phyloP scores from a whole-genome alignment of 1,140 invertebrate species.

The Eurosta solidaginis region DNA sequence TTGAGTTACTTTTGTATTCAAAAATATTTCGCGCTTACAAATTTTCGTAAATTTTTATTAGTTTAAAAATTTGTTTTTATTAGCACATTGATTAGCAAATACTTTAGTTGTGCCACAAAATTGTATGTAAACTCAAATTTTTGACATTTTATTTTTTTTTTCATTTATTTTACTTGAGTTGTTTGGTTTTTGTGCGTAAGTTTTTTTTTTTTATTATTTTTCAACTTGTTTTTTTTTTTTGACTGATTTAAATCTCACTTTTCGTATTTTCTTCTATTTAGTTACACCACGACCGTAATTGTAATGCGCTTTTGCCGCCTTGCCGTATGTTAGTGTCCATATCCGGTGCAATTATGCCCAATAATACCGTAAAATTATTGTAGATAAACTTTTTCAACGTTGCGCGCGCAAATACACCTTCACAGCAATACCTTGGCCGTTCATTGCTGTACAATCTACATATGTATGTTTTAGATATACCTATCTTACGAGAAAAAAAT shows the following conservation, averaged over 20 bases:
- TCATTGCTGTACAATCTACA: no score
- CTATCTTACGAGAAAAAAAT: background rate
- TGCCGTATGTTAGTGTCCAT: background rate
- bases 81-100: no score
- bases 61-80: no score
- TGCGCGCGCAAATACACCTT: constrained; percentile 22
- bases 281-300: background rate
- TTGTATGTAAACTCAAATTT: no score
- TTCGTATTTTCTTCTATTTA: background rate
- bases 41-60: no score
- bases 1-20: no score
- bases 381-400: background rate
- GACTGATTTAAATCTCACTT: background rate
- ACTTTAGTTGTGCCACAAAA: no score
- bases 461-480: background rate
- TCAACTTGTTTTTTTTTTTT: background rate
- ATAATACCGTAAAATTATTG: constrained; percentile 16
- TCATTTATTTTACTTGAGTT: no score
- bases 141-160: no score
- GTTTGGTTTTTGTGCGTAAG: no score
- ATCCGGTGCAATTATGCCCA: constrained; percentile 30
- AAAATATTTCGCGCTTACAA: no score
- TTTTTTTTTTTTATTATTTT: background rate
- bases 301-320: background rate
- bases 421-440: background rate